Conservation (phyloP, 2,113 vertebrate genomes). For the Actinemys pallida region DNA sequence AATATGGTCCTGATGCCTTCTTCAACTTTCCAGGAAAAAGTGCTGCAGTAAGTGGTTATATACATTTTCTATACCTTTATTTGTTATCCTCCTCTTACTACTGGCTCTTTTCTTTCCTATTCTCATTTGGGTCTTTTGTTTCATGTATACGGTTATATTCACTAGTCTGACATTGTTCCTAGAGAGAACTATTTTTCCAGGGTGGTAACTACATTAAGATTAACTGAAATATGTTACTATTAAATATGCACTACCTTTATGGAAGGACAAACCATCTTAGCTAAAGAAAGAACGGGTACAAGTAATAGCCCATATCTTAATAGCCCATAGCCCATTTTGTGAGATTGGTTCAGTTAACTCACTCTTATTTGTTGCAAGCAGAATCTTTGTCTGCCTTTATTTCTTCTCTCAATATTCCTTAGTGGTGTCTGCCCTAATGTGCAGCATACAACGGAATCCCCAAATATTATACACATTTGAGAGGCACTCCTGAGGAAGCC, state of each 20-base stretch:
- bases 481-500: neutral
- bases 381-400: neutral
- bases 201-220: neutral
- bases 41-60: slow-evolving; percentile 89
- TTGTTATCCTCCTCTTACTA: neutral
- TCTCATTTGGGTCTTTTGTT: neutral
- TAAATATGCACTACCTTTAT: neutral
- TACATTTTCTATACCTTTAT: neutral
- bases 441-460: neutral
- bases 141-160: neutral
- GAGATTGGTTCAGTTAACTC: neutral
- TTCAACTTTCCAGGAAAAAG: slow-evolving; percentile 99
- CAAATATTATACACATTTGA: neutral
- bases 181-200: neutral
- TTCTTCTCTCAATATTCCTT: neutral
- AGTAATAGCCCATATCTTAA: neutral
- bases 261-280: neutral
- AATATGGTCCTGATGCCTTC: slow-evolving; percentile 95
- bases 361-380: neutral
- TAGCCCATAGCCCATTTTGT: neutral
- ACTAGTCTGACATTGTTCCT: neutral
- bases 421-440: neutral
- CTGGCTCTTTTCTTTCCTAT: neutral
- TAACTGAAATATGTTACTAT: neutral
- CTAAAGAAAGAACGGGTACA: neutral